Conservation (phyloP, 2,113 vertebrate genomes). For the Ophthalmolycus amberensis region DNA sequence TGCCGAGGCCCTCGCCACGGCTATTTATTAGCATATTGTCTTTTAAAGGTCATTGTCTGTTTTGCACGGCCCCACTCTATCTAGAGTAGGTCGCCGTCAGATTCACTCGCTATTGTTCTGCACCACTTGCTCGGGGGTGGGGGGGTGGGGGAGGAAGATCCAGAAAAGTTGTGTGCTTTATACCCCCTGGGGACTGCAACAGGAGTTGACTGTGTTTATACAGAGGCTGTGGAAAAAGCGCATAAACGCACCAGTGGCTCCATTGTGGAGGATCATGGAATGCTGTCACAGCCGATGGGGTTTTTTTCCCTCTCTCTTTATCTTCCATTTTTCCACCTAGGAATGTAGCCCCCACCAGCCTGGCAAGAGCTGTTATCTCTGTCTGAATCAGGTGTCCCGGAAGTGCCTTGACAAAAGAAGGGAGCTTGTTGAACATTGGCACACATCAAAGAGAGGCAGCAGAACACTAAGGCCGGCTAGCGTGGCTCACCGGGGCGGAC, state of each 20-base stretch:
- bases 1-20: constrained; percentile 74
- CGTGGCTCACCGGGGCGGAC: constrained; percentile 36
- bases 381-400: constrained; percentile 61
- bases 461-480: constrained; percentile 46
- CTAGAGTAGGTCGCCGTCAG: constrained; percentile 75
- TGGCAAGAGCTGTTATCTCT: constrained; percentile 52
- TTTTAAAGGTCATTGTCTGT: constrained; percentile 85
- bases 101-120: constrained; percentile 75
- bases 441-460: constrained; percentile 75
- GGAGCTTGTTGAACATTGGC: constrained; percentile 75
- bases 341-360: constrained; percentile 33
- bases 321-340: not conserved
- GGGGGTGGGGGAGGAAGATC: not conserved
- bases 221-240: constrained; percentile 10
- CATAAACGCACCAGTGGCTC: constrained; percentile 17
- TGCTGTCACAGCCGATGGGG: constrained; percentile 24
- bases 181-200: constrained; percentile 22
- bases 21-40: constrained; percentile 87
- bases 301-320: not conserved
- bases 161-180: constrained; percentile 60
- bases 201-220: constrained; percentile 40
- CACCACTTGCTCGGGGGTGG: constrained; percentile 37
- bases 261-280: constrained; percentile 25
- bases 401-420: constrained; percentile 66
- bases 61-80: constrained; percentile 77